Evolutionary conservation across 2,113 vertebrate genomes (phyloP), one percentile per base, ranked within the genome.

Genomic region (Sialia sialis): DNA sequence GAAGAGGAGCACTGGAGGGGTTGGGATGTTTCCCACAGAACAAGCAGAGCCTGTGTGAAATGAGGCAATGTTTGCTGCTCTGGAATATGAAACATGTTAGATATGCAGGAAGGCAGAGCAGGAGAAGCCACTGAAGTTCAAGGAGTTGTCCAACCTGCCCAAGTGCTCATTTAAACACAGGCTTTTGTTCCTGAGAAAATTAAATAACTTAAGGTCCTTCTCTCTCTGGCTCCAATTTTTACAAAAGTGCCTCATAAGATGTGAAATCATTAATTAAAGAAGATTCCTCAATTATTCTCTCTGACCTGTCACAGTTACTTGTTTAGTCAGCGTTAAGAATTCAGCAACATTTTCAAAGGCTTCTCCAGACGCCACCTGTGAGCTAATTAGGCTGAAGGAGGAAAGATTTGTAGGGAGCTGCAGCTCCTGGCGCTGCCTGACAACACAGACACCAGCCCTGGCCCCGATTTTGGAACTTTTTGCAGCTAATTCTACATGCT

Each of bases 331-430:
- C 14, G 4, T 67, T 81, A 72, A 79, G 91, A 87, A 94, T 91
- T 82, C 96, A 89, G 78, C 89, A 91, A 90, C 87, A 49, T 55
- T 89, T 91, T 94, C 94, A 89, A 93, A 95, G 86, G 56, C 52
- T 55, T 76, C 15, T 36, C 43, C 11, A 84, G 95, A n/a, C 80
- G 74, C 68, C 80, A 58, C 94, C 84, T 84, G 91, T 39, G 93
- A 93, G 43, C 86, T 75, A 70, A 90, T 92, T 92, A 74, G 17
- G 8, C 58, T 15, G 15, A 30, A n/a, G 81, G 76, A 90, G 69
- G 79, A 30, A 15, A 66, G 85, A 69, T 62, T 62, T 70, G 72
- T 43, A 25, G 38, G 23, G 26, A 54, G n/a, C 85, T n/a, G 1
- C 67, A 69, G 90, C 72, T 86, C 83, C 89, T 48, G 85, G 92